Percentiles rank a stretch among this genome's conserved stretches.
Evolutionary conservation across 2,888 invertebrate genomes (phyloP).

Genomic region (Lomographa bimaculata): DNA sequence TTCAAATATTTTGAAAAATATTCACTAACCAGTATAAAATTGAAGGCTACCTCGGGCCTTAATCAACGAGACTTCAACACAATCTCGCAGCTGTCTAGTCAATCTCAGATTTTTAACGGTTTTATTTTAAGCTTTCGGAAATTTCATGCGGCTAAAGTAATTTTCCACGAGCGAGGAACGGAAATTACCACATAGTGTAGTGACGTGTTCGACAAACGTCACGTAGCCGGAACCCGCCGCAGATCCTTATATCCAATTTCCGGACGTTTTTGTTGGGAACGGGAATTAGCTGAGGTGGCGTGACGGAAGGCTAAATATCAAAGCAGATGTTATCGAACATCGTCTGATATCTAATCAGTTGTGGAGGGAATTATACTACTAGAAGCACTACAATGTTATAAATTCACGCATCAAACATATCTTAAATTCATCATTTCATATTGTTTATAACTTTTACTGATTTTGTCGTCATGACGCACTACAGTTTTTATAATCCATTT

Average conservation of each 20-base stretch:
- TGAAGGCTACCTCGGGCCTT: no score
- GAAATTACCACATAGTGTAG: conserved; percentile 83
- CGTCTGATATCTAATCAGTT: conserved; percentile 7
- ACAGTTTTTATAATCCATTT: no score
- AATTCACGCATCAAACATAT: no score
- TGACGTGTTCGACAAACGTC: conserved; percentile 83
- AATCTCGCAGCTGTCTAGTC: conserved; percentile 42
- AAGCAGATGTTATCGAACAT: conserved; percentile 45
- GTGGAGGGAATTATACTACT: no score
- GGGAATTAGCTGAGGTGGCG: conserved; percentile 80
- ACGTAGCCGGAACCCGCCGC: conserved; percentile 79
- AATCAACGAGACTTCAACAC: conserved; percentile 24
- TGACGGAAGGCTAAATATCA: conserved; percentile 75
- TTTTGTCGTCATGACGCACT: no score
- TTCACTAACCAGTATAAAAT: no score
- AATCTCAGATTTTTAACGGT: conserved; percentile 60
- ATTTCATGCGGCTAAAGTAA: conserved; percentile 82
- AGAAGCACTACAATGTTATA: no score
- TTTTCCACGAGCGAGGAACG: conserved; percentile 79
- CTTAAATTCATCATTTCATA: no score
- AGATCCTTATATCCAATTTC: conserved; percentile 84
- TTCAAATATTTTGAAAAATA: no score
- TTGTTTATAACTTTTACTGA: no score
- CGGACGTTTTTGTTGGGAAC: conserved; percentile 81
- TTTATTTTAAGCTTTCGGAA: conserved; percentile 75